phyloP scores from a whole-genome alignment of 2,888 invertebrate genomes.

The Caenorhabditis drosophilae region DNA sequence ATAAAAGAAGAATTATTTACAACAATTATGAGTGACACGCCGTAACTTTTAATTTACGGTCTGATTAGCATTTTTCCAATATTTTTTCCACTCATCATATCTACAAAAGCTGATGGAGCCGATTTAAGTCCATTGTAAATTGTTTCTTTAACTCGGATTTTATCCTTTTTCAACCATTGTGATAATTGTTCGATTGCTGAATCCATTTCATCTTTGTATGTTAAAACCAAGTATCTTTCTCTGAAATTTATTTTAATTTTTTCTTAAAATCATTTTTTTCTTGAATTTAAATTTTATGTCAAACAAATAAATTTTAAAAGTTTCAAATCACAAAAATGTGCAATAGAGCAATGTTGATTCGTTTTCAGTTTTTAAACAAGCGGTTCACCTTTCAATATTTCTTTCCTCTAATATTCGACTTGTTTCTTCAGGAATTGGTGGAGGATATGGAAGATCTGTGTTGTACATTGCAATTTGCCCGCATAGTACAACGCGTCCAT shows the following conservation, averaged over 20 bases:
- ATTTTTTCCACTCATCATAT: constrained; percentile 71
- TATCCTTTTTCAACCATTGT: constrained; percentile 64
- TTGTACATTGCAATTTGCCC: constrained; percentile 71
- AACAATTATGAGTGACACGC: too few species aligned
- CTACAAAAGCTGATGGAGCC: constrained; percentile 70
- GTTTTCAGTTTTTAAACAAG: too few species aligned
- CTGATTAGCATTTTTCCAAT: constrained; percentile 70
- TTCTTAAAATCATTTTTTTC: too few species aligned
- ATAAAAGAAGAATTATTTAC: too few species aligned
- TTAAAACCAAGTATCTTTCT: constrained; percentile 70
- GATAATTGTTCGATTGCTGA: constrained; percentile 63
- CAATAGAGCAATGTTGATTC: too few species aligned
- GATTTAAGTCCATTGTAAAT: constrained; percentile 69
- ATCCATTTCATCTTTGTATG: constrained; percentile 68
- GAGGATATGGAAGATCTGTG: constrained; percentile 70
- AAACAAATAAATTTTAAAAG: constrained; percentile 4
- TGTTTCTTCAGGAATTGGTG: constrained; percentile 67
- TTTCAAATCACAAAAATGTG: too few species aligned
- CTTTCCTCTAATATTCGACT: constrained; percentile 40
- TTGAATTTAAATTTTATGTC: neutral
- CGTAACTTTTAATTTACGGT: too few species aligned
- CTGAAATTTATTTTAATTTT: too few species aligned
- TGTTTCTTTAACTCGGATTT: constrained; percentile 69
- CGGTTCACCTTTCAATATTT: constrained; percentile 69
- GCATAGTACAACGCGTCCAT: constrained; percentile 70